A percentile compares a stretch with the other conserved stretches of the same genome.
phyloP scores from a whole-genome alignment of 2,888 invertebrate species.

The Stenoptilia bipunctidactyla region DNA sequence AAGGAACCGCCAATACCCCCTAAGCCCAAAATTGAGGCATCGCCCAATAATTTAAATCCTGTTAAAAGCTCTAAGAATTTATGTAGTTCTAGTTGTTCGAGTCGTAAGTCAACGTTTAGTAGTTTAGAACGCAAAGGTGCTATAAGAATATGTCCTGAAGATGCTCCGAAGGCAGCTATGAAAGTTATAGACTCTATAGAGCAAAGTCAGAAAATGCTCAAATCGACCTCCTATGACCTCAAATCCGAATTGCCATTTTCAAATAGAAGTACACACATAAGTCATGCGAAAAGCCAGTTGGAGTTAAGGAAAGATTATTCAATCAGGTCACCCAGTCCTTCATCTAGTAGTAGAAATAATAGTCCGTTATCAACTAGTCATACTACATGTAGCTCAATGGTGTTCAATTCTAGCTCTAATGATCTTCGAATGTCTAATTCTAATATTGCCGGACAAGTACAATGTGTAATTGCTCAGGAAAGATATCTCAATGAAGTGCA shows the following conservation, averaged over 20 bases:
- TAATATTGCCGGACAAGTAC: conserved; percentile 58
- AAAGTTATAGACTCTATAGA: conserved; percentile 64
- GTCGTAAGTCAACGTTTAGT: conserved; percentile 44
- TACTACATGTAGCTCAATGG: conserved; percentile 67
- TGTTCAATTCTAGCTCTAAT: conserved; percentile 65
- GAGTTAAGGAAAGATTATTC: conserved; percentile 55
- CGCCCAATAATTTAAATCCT: conserved; percentile 49
- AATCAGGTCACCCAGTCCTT: conserved; percentile 55
- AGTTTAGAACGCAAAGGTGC: conserved; percentile 62
- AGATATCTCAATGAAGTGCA: conserved; percentile 63
- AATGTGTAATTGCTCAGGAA: conserved; percentile 67
- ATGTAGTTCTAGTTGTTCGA: conserved; percentile 53
- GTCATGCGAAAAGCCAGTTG: conserved; percentile 49
- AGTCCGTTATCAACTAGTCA: conserved; percentile 64
- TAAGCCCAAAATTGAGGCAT: conserved; percentile 44
- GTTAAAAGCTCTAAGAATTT: conserved; percentile 49
- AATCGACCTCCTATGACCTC: conserved; percentile 59
- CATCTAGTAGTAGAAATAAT: conserved; percentile 59
- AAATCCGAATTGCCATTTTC: conserved; percentile 56
- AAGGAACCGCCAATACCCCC: conserved; percentile 44
- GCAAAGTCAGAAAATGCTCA: conserved; percentile 62
- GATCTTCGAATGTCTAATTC: conserved; percentile 62
- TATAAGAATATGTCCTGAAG: conserved; percentile 60
- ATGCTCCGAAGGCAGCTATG: conserved; percentile 54
- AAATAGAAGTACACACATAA: conserved; percentile 38